phyloP scores from a whole-genome alignment of 2,113 vertebrate genomes.

The Hystrix brachyura region DNA sequence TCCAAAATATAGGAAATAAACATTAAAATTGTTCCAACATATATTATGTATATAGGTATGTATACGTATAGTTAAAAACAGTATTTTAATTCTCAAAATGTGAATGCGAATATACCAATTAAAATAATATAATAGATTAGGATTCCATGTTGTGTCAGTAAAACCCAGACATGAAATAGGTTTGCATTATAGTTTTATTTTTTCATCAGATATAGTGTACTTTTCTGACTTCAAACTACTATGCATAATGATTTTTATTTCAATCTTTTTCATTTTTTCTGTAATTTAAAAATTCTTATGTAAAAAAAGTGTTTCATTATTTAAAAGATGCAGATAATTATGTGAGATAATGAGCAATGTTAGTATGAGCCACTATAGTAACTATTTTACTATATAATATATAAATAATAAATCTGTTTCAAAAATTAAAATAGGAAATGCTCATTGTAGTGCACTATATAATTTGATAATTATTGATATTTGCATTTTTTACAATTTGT shows the following conservation, averaged over 20 bases:
- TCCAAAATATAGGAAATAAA: not conserved
- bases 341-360: not conserved
- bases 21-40: conserved; percentile 6
- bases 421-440: not conserved
- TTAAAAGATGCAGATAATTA: conserved; percentile 6
- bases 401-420: not conserved
- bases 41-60: not conserved
- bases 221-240: conserved; percentile 15
- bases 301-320: conserved; percentile 35
- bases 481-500: conserved; percentile 4
- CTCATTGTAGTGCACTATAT: not conserved
- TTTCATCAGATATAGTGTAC: not conserved
- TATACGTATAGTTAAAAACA: not conserved
- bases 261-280: conserved; percentile 15
- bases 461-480: not conserved
- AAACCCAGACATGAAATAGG: not conserved
- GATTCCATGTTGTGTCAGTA: not conserved
- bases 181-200: conserved; percentile 27
- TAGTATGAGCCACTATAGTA: not conserved
- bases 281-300: not conserved
- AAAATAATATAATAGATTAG: conserved; percentile 10
- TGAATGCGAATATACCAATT: not conserved
- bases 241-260: not conserved
- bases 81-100: conserved; percentile 15
- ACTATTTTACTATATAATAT: not conserved